Conservation (phyloP, 2,113 vertebrate species). For the Serinus canaria region DNA sequence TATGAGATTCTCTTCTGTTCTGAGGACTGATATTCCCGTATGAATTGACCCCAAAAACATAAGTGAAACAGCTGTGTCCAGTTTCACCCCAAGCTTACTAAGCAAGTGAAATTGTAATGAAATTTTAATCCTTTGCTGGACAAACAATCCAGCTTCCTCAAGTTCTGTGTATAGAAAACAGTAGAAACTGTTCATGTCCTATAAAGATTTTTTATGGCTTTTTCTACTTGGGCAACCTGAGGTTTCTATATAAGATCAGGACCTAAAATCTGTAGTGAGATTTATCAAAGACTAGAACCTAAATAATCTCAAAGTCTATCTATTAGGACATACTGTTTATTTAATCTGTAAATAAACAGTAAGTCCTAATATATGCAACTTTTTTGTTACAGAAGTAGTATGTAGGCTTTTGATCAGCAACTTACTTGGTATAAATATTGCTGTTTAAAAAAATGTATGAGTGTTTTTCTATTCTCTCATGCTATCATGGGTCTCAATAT, state of each 20-base stretch:
- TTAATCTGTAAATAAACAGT: not conserved
- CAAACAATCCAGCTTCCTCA: not conserved
- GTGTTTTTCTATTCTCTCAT: not conserved
- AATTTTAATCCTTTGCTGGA: not conserved
- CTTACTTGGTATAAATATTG: not conserved
- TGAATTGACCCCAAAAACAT: not conserved
- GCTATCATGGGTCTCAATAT: not conserved
- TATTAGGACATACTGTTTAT: not conserved
- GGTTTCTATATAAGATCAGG: not conserved
- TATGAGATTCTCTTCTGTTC: not conserved
- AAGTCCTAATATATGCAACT: not conserved
- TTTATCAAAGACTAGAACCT: not conserved
- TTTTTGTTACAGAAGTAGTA: not conserved
- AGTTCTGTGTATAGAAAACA: not conserved
- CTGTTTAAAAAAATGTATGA: not conserved
- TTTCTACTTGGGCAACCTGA: not conserved
- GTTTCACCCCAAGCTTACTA: not conserved
- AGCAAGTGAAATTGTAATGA: not conserved
- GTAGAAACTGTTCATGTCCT: not conserved
- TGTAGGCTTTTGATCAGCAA: not conserved
- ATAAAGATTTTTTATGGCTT: not conserved
- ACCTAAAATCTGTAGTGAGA: not conserved
- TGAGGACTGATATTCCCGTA: not conserved
- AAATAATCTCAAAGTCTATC: not conserved
- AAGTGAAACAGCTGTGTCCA: not conserved